These are phyloP conservation scores for Mesorhabditis spiculigera DNA, from an alignment of 2,888 invertebrate genomes.

Conservation along the genomic window DNA sequence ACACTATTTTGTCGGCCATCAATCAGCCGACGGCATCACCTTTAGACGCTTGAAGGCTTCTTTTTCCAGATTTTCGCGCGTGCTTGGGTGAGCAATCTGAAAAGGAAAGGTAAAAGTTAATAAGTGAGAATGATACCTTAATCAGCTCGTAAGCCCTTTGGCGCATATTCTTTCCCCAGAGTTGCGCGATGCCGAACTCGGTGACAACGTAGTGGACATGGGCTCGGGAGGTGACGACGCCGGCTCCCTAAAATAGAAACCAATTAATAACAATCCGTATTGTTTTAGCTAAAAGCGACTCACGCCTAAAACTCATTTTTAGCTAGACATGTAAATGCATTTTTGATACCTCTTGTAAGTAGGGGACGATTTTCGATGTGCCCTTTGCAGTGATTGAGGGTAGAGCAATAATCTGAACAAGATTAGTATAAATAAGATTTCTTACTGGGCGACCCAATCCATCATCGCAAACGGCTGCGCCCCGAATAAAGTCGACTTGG, in stretches of 20 bases:
- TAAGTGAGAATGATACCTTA: slow-evolving; percentile 57
- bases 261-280: background rate
- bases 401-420: slow-evolving; percentile 74
- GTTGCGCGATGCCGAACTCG: slow-evolving; percentile 81
- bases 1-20: slow-evolving; percentile 1
- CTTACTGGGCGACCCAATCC: slow-evolving; percentile 72
- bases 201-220: slow-evolving; percentile 91
- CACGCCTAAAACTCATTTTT: too few species aligned
- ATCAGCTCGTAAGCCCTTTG: slow-evolving; percentile 87
- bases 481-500: slow-evolving; percentile 88
- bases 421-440: slow-evolving; percentile 58
- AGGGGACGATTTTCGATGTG: slow-evolving; percentile 78
- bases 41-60: slow-evolving; percentile 74
- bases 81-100: slow-evolving; percentile 79
- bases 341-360: slow-evolving; percentile 69
- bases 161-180: slow-evolving; percentile 83
- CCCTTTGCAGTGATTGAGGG: slow-evolving; percentile 78
- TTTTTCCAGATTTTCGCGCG: slow-evolving; percentile 78
- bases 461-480: slow-evolving; percentile 79
- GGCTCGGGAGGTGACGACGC: slow-evolving; percentile 86
- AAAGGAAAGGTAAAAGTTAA: background rate
- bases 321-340: background rate
- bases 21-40: slow-evolving; percentile 38
- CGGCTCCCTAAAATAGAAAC: slow-evolving; percentile 71
- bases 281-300: background rate